Evolutionary conservation across 2,797 vertebrate species (phyloP), one percentile per base, ranked within the genome.

Genomic region (Catharus ustulatus): DNA sequence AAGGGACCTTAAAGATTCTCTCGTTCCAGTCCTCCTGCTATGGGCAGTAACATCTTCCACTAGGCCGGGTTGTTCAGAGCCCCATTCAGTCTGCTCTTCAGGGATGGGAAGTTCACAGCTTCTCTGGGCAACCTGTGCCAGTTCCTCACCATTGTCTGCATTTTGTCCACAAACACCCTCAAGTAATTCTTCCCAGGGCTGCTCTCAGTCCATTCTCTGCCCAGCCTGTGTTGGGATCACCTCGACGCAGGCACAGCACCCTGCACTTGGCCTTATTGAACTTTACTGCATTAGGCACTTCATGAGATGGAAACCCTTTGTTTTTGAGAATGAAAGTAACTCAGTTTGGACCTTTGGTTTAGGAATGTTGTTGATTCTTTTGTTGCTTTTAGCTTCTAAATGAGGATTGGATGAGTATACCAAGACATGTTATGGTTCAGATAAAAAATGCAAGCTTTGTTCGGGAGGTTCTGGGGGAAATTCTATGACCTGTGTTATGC

Each of bases 1-100:
- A 59, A 75, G 27, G 15, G 15, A 15, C 38, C 18, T 51, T 51
- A 22, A 27, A 52, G 14, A 58, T 36, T 32, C 11, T 36, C 32
- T 67, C 0, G 0, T 75, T 74, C 22, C 52, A 49, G 1, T 26
- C 15, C 15, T 36, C 8, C 27, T 67, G 27, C 71, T 32, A 1
- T 51, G 22, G 21, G 11, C 27, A 51, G 61, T 11, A 36, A 18
- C 15, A 22, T 34, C 14, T 66, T 66, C 61, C 32, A 13, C 22
- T 36, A 19, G 52, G 19, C 62, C 27, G 18, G 36, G 15, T 32
- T 75, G 26, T 36, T 75, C 26, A 84, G 69, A 66, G 52, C 21
- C 43, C 17, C 8, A 4, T 66, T 66, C 52, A 58, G 45, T 58
- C 51, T 66, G 17, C 8, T 66, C 32, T 51, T 51, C 36, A 51